phyloP scores from a whole-genome alignment of 1,140 invertebrate species.

The Carcinoscorpius rotundicauda region DNA sequence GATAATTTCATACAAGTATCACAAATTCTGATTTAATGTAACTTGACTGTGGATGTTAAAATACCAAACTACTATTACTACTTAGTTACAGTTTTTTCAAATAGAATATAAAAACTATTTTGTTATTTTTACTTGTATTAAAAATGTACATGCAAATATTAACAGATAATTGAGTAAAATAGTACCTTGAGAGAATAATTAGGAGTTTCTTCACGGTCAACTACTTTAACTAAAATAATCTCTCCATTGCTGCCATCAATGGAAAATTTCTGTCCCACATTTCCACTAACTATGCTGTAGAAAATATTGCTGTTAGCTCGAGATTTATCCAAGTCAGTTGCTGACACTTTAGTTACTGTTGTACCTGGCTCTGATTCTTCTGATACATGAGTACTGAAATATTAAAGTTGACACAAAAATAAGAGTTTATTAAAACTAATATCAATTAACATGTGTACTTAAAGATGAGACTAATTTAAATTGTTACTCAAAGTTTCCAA shows the following conservation, averaged over 20 bases:
- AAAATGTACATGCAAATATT: no score
- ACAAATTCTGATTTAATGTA: no score
- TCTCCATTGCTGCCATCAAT: slow-evolving; percentile 65
- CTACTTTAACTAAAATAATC: slow-evolving; percentile 52
- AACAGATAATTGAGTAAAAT: no score
- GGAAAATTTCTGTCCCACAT: slow-evolving; percentile 67
- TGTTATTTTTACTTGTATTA: no score
- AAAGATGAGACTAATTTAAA: no score
- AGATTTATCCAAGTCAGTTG: slow-evolving; percentile 71
- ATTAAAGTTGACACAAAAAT: slow-evolving; percentile 15
- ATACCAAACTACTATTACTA: no score
- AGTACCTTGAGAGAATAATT: slow-evolving; percentile 52
- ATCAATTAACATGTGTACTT: no score
- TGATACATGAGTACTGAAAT: slow-evolving; percentile 49
- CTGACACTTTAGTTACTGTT: slow-evolving; percentile 89
- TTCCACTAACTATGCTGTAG: slow-evolving; percentile 85
- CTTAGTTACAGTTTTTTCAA: no score
- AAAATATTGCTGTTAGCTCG: slow-evolving; percentile 40
- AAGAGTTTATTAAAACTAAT: slow-evolving; percentile 10
- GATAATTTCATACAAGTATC: no score
- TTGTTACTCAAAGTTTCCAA: no score
- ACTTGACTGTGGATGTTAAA: no score
- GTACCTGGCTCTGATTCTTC: slow-evolving; percentile 72
- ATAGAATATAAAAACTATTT: no score
- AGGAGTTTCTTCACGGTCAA: slow-evolving; percentile 73